Evolutionary conservation across 2,888 invertebrate genomes (phyloP), one percentile per base, ranked within the genome.

Genomic region (Melieria picta): DNA sequence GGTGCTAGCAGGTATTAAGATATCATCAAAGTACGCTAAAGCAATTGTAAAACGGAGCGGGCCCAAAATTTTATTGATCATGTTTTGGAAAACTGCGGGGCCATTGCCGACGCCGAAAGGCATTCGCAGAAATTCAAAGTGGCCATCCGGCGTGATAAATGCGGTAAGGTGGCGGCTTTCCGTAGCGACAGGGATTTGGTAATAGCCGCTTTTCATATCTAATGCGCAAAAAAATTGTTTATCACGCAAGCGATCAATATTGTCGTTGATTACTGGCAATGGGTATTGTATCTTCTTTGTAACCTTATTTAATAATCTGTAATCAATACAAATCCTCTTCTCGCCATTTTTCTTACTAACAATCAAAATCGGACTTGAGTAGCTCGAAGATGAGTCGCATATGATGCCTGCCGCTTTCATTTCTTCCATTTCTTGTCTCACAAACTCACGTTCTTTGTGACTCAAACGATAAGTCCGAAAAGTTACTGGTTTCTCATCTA

Each of bases 331-430:
- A 30, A 30, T n/a, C 65, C 30, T 58, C 6, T 75, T 60, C 5
- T 74, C 72, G 1, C 81, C 82, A 69, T 81, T 72, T 60, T 80
- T 79, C 72, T 83, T 81, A 5, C 74, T 69, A 0, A 82, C 80
- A 30, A 30, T 30, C 30, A 30, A 30, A 30, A 30, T 30, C 30
- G 30, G 30, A 30, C 30, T 30, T 30, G 74, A 72, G 57, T 75
- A 76, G 42, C 68, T 74, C 13, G 76, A 77, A 43, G 69, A 75
- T 43, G 77, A 76, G 45, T 75, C 72, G 45, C 52, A 60, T 13
- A 75, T 72, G 30, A 76, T 77, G 7, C 76, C 73, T 11, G 71
- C 63, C 42, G 61, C 62, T 50, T 74, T 72, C n/a, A 75, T 62
- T n/a, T 68, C 61, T 0, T 75, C 68, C 61, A 77, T 72, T 73